A percentile compares a stretch with the other conserved stretches of the same genome.
These are phyloP conservation scores for Tenualosa ilisha DNA, from an alignment of 2,797 vertebrate species.

Conservation along the genomic window DNA sequence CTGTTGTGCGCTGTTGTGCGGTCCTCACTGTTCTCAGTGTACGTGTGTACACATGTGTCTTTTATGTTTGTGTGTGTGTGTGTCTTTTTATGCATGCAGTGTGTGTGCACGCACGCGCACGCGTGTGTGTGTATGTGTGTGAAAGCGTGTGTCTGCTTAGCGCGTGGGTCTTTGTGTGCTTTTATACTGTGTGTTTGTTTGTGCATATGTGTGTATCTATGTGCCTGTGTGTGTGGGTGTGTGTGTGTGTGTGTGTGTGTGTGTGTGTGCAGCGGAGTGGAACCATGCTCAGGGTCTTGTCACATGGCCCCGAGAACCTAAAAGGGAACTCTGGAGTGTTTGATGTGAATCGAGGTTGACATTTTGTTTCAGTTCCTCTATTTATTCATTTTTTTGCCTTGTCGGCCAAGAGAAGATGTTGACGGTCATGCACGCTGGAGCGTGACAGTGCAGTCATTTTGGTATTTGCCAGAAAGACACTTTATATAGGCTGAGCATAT, in stretches of 20 bases:
- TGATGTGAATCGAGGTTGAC: conserved; percentile 2
- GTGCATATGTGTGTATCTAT: conserved; percentile 27
- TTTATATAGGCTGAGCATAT: background rate
- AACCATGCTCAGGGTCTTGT: background rate
- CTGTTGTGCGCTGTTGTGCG: background rate
- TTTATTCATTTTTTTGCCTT: background rate
- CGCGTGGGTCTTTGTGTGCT: conserved; percentile 5
- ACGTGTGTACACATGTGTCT: background rate
- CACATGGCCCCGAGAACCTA: conserved; percentile 5
- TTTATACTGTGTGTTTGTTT: background rate
- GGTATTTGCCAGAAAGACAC: background rate
- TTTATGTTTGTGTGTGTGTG: background rate
- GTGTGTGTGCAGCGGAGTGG: conserved; percentile 9
- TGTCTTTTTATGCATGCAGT: background rate
- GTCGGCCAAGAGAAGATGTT: background rate
- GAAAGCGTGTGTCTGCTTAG: conserved; percentile 45
- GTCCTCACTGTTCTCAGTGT: background rate
- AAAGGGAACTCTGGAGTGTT: conserved; percentile 4
- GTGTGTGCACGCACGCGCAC: too few relatives aligned
- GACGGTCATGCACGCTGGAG: background rate
- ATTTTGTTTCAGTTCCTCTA: background rate
- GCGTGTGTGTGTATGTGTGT: background rate
- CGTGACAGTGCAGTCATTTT: background rate
- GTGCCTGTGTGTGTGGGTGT: background rate
- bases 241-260: background rate